A percentile compares a stretch with the other conserved stretches of the same genome.
Evolutionary conservation across 2,888 invertebrate species (phyloP).

Genomic region (Cyclophora albipunctata): DNA sequence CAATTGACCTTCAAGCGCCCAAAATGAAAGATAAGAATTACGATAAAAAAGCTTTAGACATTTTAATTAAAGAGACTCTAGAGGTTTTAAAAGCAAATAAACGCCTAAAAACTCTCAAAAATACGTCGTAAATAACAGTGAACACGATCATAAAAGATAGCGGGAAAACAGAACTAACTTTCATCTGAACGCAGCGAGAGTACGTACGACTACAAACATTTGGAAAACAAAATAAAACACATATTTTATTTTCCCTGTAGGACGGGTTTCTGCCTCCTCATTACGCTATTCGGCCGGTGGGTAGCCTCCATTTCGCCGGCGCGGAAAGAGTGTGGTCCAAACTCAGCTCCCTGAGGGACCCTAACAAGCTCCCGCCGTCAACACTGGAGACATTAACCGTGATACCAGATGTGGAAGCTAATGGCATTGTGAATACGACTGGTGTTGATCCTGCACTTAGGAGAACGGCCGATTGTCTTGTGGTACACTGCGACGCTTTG

Average conservation of each 20-base stretch:
- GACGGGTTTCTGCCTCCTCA: conserved; percentile 43
- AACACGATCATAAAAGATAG: background rate
- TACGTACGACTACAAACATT: background rate
- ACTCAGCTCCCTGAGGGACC: conserved; percentile 33
- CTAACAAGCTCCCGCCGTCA: conserved; percentile 13
- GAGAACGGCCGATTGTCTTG: conserved; percentile 45
- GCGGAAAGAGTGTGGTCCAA: conserved; percentile 54
- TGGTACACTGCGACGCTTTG: conserved; percentile 78
- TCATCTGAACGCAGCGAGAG: background rate
- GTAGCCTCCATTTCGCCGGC: conserved; percentile 60
- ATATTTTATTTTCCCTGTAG: conserved; percentile 25
- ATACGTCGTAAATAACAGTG: no score
- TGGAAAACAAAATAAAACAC: background rate
- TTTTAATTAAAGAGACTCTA: no score
- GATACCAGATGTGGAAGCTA: conserved; percentile 22
- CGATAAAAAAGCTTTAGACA: no score
- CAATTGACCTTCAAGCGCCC: no score
- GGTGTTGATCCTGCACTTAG: conserved; percentile 10
- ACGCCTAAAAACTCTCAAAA: no score
- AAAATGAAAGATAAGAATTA: no score
- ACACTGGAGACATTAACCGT: conserved; percentile 31
- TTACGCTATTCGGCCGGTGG: conserved; percentile 53
- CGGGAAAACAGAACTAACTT: background rate
- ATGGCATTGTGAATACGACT: conserved; percentile 8
- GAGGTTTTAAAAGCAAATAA: no score